A percentile compares a stretch with the other conserved stretches of the same genome.
Evolutionary conservation across 1,140 invertebrate genomes (phyloP).

Genomic region (Sycophila sp.): DNA sequence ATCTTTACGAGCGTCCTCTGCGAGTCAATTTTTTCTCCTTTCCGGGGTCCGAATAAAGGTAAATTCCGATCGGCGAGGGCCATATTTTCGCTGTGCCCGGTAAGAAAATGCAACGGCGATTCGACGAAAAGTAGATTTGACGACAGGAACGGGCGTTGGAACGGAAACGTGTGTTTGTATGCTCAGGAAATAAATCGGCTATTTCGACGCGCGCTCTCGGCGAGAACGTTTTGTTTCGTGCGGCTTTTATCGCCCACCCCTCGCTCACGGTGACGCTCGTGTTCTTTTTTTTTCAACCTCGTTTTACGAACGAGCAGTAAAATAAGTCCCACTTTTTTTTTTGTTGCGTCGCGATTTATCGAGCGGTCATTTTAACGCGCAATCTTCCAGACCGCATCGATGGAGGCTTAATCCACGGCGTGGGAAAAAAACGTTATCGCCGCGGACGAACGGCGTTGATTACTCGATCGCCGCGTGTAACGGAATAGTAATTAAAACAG

Average conservation of each 20-base stretch:
- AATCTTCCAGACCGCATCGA: too few species aligned
- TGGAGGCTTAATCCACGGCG: too few species aligned
- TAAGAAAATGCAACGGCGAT: not conserved
- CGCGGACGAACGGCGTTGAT: too few species aligned
- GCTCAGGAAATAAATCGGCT: conserved; percentile 23
- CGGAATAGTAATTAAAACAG: too few species aligned
- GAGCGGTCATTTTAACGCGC: not conserved
- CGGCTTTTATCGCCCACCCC: not conserved
- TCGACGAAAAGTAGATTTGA: conserved; percentile 10
- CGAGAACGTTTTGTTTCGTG: not conserved
- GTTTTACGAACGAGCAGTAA: not conserved
- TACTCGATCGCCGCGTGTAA: too few species aligned
- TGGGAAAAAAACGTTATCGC: too few species aligned
- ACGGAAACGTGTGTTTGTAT: conserved; percentile 17
- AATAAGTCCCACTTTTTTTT: not conserved
- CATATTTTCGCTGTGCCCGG: not conserved
- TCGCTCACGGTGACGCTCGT: too few species aligned
- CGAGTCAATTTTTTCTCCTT: too few species aligned
- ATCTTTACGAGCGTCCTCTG: too few species aligned
- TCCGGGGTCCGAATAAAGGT: too few species aligned
- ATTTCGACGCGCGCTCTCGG: conserved; percentile 12
- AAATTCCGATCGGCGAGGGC: too few species aligned
- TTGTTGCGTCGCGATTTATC: not conserved
- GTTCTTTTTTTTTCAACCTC: too few species aligned
- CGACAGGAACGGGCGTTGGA: not conserved